These are phyloP conservation scores for Loxodonta africana DNA, from an alignment of 2,113 vertebrate genomes.

Conservation along the genomic window DNA sequence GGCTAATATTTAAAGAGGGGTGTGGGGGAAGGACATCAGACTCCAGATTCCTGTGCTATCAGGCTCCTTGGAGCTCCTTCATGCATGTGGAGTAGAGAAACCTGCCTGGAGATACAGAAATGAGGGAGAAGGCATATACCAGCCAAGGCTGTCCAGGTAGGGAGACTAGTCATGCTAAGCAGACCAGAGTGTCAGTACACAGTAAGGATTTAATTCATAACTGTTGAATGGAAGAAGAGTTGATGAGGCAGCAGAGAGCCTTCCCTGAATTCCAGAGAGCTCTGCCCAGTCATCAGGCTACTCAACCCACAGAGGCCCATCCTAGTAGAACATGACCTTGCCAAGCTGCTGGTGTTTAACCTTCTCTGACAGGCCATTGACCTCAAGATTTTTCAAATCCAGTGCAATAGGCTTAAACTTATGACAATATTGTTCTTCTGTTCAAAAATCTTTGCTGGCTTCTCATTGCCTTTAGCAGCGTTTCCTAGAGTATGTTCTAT, in stretches of 20 bases:
- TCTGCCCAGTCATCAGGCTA: neutral
- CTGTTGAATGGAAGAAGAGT: neutral
- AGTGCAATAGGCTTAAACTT: neutral
- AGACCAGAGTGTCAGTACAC: neutral
- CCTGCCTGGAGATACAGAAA: neutral
- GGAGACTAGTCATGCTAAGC: neutral
- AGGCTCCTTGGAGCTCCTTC: neutral
- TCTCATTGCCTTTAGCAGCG: fast-evolving
- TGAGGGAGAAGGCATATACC: neutral
- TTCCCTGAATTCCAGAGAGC: neutral
- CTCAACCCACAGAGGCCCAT: neutral
- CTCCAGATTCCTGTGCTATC: neutral
- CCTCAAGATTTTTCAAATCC: neutral
- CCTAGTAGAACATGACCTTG: neutral
- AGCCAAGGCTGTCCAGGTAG: neutral
- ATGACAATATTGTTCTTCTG: neutral
- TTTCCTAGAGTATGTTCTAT: neutral
- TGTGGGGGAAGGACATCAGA: neutral
- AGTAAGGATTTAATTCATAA: neutral
- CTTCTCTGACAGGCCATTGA: neutral
- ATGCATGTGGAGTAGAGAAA: neutral
- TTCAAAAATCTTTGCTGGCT: neutral
- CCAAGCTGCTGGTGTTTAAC: neutral
- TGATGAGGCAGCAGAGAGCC: neutral
- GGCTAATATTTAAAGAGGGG: neutral